Evolutionary conservation across 2,888 invertebrate genomes (phyloP).

Genomic region (Campopleginae sp.): DNA sequence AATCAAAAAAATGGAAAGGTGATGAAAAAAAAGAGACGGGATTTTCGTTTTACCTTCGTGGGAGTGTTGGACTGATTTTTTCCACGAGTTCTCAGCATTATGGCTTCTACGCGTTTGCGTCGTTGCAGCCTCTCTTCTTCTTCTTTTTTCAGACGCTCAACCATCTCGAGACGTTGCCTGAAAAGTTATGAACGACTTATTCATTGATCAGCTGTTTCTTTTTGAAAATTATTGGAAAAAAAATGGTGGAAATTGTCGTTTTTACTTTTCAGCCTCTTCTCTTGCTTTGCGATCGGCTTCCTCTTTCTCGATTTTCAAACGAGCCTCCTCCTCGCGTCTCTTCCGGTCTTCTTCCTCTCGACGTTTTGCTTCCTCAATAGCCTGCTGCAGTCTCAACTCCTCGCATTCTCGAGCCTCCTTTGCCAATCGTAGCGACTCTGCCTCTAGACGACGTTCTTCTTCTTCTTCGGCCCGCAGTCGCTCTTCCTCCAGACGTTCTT

Average conservation of each 20-base stretch:
- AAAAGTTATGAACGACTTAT: constrained; percentile 57
- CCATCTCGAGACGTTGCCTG: constrained; percentile 91
- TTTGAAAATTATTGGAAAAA: not conserved
- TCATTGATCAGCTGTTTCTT: not conserved
- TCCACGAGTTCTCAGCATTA: constrained; percentile 95
- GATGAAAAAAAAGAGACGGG: not conserved
- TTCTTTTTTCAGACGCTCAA: constrained; percentile 92
- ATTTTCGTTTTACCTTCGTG: constrained; percentile 82
- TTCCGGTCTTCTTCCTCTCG: constrained; percentile 92
- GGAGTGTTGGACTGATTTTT: constrained; percentile 84
- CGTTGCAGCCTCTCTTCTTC: constrained; percentile 95
- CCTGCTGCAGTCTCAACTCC: constrained; percentile 92
- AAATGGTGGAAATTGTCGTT: constrained; percentile 24
- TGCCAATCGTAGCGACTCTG: constrained; percentile 91
- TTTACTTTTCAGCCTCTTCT: constrained; percentile 91
- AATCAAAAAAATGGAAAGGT: constrained; percentile 3
- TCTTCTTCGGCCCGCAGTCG: constrained; percentile 92
- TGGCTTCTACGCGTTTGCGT: constrained; percentile 95
- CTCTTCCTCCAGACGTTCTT: constrained; percentile 90
- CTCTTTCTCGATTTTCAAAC: constrained; percentile 88
- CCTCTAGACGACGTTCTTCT: constrained; percentile 91
- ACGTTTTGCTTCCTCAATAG: constrained; percentile 89
- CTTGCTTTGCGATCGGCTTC: constrained; percentile 92
- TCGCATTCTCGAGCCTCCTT: constrained; percentile 93
- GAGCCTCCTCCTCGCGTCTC: constrained; percentile 88